These are phyloP conservation scores for Lithophane leautieri DNA, from an alignment of 2,888 invertebrate genomes.

Conservation along the genomic window DNA sequence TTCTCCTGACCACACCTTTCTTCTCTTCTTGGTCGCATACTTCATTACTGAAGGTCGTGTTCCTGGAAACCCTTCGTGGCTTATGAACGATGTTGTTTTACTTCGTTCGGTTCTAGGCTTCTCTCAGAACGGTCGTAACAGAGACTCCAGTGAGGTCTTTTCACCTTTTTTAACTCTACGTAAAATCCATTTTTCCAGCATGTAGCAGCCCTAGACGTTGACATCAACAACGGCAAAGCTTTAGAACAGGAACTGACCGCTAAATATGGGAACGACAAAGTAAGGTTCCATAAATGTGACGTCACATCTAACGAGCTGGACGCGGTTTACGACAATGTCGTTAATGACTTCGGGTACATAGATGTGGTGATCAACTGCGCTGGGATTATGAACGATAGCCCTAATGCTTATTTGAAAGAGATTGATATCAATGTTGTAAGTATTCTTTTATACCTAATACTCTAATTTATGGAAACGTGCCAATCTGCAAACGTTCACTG, in stretches of 20 bases:
- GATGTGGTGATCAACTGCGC: slow-evolving; percentile 83
- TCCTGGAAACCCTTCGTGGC: not conserved
- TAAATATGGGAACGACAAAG: slow-evolving; percentile 70
- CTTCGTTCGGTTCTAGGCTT: not conserved
- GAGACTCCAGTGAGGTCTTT: no score
- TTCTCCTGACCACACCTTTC: not conserved
- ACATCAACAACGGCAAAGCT: slow-evolving; percentile 66
- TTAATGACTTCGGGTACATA: slow-evolving; percentile 75
- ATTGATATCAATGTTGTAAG: slow-evolving; percentile 84
- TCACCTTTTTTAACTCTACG: not conserved
- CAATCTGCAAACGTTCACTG: not conserved
- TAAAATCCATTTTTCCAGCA: slow-evolving; percentile 68
- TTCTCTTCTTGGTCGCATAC: not conserved
- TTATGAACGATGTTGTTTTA: not conserved
- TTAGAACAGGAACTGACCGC: slow-evolving; percentile 71
- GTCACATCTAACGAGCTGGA: slow-evolving; percentile 75
- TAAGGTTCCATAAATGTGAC: slow-evolving; percentile 78
- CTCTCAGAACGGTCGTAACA: not conserved
- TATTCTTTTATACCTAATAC: slow-evolving; percentile 26
- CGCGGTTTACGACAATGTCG: slow-evolving; percentile 69
- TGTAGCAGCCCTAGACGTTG: slow-evolving; percentile 76
- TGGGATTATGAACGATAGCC: slow-evolving; percentile 82
- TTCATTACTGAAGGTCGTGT: not conserved
- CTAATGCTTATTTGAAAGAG: slow-evolving; percentile 75
- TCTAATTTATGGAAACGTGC: not conserved